These are phyloP conservation scores for Tautogolabrus adspersus DNA, from an alignment of 2,113 vertebrate species.

Conservation along the genomic window DNA sequence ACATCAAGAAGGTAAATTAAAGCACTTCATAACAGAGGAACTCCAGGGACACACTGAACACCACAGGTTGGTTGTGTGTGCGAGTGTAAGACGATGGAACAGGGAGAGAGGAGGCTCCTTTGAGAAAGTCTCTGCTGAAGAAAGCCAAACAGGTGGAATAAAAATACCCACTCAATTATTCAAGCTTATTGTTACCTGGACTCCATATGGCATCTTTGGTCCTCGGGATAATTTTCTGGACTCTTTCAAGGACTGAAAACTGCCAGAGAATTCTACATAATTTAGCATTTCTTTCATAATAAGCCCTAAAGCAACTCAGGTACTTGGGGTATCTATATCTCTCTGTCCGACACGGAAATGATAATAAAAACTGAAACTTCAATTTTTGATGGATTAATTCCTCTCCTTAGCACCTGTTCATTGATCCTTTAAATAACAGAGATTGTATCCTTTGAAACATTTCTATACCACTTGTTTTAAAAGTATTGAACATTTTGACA, in stretches of 20 bases:
- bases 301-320: neutral
- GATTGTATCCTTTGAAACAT: too few relatives aligned
- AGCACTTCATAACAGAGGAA: conserved; percentile 8
- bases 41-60: neutral
- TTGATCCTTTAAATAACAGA: too few relatives aligned
- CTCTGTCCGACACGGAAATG: conserved; percentile 1
- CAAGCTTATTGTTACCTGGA: conserved; percentile 14
- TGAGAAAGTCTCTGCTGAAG: neutral
- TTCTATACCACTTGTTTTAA: too few relatives aligned
- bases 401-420: too few relatives aligned
- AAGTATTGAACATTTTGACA: too few relatives aligned
- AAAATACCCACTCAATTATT: conserved; percentile 25
- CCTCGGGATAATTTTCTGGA: neutral
- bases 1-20: conserved; percentile 2
- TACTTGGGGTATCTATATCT: neutral
- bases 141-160: conserved; percentile 3
- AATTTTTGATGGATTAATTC: too few relatives aligned
- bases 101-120: neutral
- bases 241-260: conserved; percentile 4
- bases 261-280: neutral
- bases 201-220: conserved; percentile 6
- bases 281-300: neutral
- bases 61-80: neutral
- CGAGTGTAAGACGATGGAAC: conserved; percentile 2
- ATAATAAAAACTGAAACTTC: too few relatives aligned